Evolutionary conservation across 2,888 invertebrate genomes (phyloP).

Genomic region (Formica aserva): DNA sequence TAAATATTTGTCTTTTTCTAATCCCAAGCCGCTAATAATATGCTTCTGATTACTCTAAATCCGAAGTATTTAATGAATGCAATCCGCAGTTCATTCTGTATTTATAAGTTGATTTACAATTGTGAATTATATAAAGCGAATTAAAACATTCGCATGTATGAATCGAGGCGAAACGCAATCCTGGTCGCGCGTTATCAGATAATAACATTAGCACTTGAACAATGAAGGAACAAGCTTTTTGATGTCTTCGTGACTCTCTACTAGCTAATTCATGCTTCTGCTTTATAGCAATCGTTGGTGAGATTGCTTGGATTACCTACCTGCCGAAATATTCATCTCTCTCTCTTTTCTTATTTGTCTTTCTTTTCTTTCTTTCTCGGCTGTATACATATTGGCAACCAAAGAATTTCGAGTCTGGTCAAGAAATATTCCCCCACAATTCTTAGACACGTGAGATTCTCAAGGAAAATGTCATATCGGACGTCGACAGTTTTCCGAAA

Average conservation of each 20-base stretch:
- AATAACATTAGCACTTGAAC: slow-evolving; percentile 55
- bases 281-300: slow-evolving; percentile 68
- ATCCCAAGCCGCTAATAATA: not conserved
- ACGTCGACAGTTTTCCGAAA: slow-evolving; percentile 21
- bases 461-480: slow-evolving; percentile 9
- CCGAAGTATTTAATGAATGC: slow-evolving; percentile 16
- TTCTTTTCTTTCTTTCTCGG: slow-evolving; percentile 23
- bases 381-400: slow-evolving; percentile 15
- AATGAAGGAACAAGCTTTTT: slow-evolving; percentile 75
- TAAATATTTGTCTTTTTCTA: not conserved
- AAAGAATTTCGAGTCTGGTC: slow-evolving; percentile 63
- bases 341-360: slow-evolving; percentile 6
- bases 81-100: slow-evolving; percentile 1
- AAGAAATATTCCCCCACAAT: slow-evolving; percentile 19
- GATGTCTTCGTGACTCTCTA: slow-evolving; percentile 67
- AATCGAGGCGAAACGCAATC: slow-evolving; percentile 4
- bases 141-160: not conserved
- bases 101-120: slow-evolving; percentile 13
- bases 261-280: slow-evolving; percentile 72
- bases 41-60: not conserved
- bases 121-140: not conserved
- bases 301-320: slow-evolving; percentile 78
- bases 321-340: slow-evolving; percentile 59
- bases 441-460: not conserved
- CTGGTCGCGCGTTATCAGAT: not conserved